Conservation (phyloP, 1,140 invertebrate species). For the fruit fly (Drosophila melanogaster) region Release_6_plus_ISO1_MT NT_033779.5:5378001-5378500, state of each 20-base stretch:
- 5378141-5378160: slow-evolving; percentile 47
- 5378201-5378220: slow-evolving; percentile 27
- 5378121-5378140: slow-evolving; percentile 44
- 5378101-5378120: slow-evolving; percentile 30
- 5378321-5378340: slow-evolving; percentile 7
- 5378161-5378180: slow-evolving; percentile 35
- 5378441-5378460: background rate
- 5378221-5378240: slow-evolving; percentile 64
- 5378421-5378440: background rate
- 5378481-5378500: too few species aligned
- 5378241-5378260: slow-evolving; percentile 67
- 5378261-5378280: slow-evolving; percentile 76
- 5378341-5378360: slow-evolving; percentile 50
- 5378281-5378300: slow-evolving; percentile 77
- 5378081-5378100: background rate
- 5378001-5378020: slow-evolving; percentile 80
- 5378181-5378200: background rate
- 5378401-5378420: background rate
- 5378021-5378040: slow-evolving; percentile 82
- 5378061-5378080: slow-evolving; percentile 50
- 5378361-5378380: slow-evolving; percentile 46
- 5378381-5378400: background rate
- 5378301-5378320: slow-evolving; percentile 71
- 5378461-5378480: too few species aligned
- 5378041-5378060: slow-evolving; percentile 73